These are phyloP conservation scores for Caradrina kadenii DNA, from an alignment of 2,888 invertebrate species.

Conservation along the genomic window DNA sequence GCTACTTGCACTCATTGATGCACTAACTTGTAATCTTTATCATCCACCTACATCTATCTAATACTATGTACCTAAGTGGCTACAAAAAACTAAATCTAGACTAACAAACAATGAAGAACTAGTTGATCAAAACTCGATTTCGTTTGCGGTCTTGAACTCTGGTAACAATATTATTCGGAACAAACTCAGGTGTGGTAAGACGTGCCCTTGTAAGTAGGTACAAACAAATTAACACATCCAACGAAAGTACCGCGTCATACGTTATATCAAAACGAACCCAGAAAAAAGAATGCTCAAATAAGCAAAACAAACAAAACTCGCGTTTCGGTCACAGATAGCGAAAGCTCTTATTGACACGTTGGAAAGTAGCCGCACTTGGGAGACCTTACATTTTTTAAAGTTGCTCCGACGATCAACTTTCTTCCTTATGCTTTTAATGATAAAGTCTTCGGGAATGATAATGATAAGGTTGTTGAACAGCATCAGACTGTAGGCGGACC, in stretches of 20 bases:
- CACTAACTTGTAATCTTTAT: slow-evolving; percentile 14
- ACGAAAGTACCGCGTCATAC: slow-evolving; percentile 71
- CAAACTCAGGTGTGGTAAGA: slow-evolving; percentile 37
- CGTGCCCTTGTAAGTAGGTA: slow-evolving; percentile 60
- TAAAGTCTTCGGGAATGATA: slow-evolving; percentile 59
- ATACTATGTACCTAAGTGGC: background rate
- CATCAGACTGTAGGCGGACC: slow-evolving; percentile 78
- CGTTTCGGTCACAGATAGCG: slow-evolving; percentile 87
- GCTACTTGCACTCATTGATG: slow-evolving; percentile 9
- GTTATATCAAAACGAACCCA: slow-evolving; percentile 69
- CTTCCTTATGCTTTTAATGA: slow-evolving; percentile 62
- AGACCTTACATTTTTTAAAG: slow-evolving; percentile 67
- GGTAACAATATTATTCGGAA: slow-evolving; percentile 1
- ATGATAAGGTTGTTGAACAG: slow-evolving; percentile 48
- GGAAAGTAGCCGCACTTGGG: slow-evolving; percentile 83
- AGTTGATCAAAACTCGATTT: slow-evolving; percentile 20
- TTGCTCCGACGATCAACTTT: slow-evolving; percentile 57
- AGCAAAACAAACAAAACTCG: slow-evolving; percentile 83
- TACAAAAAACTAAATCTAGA: slow-evolving; percentile 14
- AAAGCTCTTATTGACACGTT: slow-evolving; percentile 89
- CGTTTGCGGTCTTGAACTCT: slow-evolving; percentile 21
- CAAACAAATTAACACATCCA: slow-evolving; percentile 72
- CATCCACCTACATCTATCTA: slow-evolving; percentile 1
- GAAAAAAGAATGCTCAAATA: slow-evolving; percentile 82
- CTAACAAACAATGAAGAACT: slow-evolving; percentile 2